These are phyloP conservation scores for Coendou prehensilis DNA, from an alignment of 2,797 vertebrate species.

Conservation along the genomic window DNA sequence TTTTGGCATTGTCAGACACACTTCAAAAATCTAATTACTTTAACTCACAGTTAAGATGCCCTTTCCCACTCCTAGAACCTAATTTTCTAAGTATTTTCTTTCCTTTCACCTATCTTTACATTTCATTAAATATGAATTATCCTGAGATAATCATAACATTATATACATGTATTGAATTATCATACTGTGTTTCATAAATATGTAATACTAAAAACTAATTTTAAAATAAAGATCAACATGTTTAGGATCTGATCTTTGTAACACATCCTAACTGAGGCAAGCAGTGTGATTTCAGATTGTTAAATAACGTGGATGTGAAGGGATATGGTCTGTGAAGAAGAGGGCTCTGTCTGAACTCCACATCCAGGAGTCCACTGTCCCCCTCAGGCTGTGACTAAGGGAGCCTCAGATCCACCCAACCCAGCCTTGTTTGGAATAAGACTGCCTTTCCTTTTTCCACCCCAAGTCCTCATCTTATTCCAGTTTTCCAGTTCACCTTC, in stretches of 20 bases:
- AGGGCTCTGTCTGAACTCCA: neutral
- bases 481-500: neutral
- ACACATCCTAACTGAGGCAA: slow-evolving; percentile 61
- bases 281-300: slow-evolving; percentile 45
- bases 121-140: slow-evolving; percentile 60
- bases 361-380: rapidly evolving
- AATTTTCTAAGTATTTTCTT: neutral
- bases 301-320: rapidly evolving
- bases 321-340: slow-evolving; percentile 28
- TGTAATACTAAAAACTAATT: neutral
- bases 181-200: neutral
- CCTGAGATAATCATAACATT: neutral
- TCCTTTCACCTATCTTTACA: neutral
- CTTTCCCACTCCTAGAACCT: neutral
- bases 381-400: neutral
- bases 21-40: neutral
- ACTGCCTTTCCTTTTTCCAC: neutral
- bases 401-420: rapidly evolving
- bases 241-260: slow-evolving; percentile 41
- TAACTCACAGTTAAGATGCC: neutral
- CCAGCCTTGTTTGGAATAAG: neutral
- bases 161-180: neutral
- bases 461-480: neutral
- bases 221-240: neutral
- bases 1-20: neutral